Conservation (phyloP, 2,888 invertebrate genomes). For the Folsomia manolachei region DNA sequence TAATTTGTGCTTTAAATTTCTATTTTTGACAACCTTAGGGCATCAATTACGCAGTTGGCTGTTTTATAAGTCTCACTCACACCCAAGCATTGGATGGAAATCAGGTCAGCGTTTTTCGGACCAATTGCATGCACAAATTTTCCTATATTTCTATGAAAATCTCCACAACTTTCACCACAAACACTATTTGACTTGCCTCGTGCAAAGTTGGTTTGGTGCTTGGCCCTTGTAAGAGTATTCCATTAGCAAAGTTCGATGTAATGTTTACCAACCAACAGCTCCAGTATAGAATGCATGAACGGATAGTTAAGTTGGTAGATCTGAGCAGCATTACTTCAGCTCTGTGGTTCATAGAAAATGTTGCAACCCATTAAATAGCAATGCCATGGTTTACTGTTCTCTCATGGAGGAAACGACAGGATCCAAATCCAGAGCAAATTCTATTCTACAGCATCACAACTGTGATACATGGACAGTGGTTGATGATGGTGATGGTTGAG, state of each 20-base stretch:
- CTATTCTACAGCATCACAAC: neutral
- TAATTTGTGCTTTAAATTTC: too few species aligned
- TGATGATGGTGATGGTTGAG: too few species aligned
- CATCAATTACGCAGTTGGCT: too few species aligned
- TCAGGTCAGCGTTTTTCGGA: too few species aligned
- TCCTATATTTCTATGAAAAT: too few species aligned
- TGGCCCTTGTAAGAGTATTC: neutral
- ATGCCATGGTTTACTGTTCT: neutral
- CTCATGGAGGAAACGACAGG: neutral
- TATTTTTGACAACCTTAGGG: too few species aligned
- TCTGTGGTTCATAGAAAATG: constrained; percentile 1
- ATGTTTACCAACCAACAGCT: neutral
- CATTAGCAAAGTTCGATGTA: neutral
- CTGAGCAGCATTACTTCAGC: neutral
- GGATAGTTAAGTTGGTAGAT: neutral
- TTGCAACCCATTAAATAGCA: constrained; percentile 5
- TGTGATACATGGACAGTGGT: too few species aligned
- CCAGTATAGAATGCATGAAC: too few species aligned
- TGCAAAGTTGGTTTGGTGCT: neutral
- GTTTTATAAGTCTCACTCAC: too few species aligned
- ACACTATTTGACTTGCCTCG: too few species aligned
- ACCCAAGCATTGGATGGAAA: too few species aligned
- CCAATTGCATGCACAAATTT: too few species aligned
- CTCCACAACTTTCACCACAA: neutral
- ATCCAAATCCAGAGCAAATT: neutral